These are phyloP conservation scores for Drosophila repletoides DNA, from an alignment of 1,140 invertebrate species.

Conservation along the genomic window DNA sequence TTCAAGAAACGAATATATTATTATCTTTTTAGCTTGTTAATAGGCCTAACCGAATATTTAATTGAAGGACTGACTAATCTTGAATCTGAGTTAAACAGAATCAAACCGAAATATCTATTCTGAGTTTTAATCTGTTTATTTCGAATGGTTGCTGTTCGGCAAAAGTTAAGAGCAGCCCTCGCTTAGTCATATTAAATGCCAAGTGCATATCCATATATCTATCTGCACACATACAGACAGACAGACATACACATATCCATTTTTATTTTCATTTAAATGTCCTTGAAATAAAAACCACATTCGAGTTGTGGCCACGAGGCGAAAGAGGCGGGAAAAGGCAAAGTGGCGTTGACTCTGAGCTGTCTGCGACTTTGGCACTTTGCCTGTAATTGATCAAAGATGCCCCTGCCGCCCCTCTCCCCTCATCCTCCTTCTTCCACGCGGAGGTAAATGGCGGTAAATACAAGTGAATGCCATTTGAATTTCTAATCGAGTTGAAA, in stretches of 20 bases:
- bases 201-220: slow-evolving; percentile 11
- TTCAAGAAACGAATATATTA: background rate
- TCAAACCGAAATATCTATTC: no score
- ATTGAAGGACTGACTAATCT: no score
- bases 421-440: background rate
- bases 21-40: no score
- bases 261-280: slow-evolving; percentile 21
- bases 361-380: slow-evolving; percentile 27
- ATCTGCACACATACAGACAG: no score
- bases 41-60: no score
- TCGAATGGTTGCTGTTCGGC: no score
- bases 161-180: slow-evolving; percentile 2
- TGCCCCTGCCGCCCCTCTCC: background rate
- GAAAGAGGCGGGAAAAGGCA: no score
- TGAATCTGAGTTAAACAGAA: no score
- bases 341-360: slow-evolving; percentile 28
- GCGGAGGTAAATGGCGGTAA: slow-evolving; percentile 1
- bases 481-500: slow-evolving; percentile 62
- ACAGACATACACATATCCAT: background rate
- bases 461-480: slow-evolving; percentile 59
- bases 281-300: slow-evolving; percentile 32
- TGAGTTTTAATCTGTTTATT: no score
- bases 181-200: slow-evolving; percentile 30
- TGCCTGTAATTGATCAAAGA: slow-evolving; percentile 43
- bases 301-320: slow-evolving; percentile 36